Percentiles rank a stretch among this genome's conserved stretches.
Conservation (phyloP, 2,888 invertebrate genomes). For the Molanna angustata region DNA sequence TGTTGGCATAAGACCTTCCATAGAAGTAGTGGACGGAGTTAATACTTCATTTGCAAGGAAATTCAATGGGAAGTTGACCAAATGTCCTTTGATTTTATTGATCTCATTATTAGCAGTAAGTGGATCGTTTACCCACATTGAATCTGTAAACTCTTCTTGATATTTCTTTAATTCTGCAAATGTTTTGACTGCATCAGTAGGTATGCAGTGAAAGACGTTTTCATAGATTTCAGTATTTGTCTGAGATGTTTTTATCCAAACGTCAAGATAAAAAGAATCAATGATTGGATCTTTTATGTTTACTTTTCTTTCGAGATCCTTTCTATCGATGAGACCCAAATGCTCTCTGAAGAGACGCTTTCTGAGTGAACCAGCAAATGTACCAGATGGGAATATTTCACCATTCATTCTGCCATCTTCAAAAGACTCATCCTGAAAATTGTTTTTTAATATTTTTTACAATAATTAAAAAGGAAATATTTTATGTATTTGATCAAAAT, state of each 20-base stretch:
- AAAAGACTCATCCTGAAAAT: constrained; percentile 72
- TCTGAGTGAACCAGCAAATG: constrained; percentile 81
- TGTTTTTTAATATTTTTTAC: too few species aligned
- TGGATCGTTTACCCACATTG: constrained; percentile 71
- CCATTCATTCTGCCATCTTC: constrained; percentile 82
- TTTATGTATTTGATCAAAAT: background rate
- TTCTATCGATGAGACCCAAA: constrained; percentile 63
- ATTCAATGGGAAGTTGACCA: constrained; percentile 85
- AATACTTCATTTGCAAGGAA: constrained; percentile 87
- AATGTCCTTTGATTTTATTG: constrained; percentile 74
- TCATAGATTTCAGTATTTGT: constrained; percentile 89
- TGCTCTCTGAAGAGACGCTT: constrained; percentile 90
- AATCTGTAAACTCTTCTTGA: constrained; percentile 62
- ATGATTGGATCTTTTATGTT: constrained; percentile 78
- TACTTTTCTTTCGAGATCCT: constrained; percentile 49
- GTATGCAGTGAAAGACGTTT: constrained; percentile 88
- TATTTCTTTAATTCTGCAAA: constrained; percentile 76
- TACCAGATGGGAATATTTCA: constrained; percentile 75
- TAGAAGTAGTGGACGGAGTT: constrained; percentile 77
- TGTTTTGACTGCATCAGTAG: constrained; percentile 76
- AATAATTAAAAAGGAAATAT: constrained; percentile 2
- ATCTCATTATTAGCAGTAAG: constrained; percentile 70
- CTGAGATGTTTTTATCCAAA: constrained; percentile 79
- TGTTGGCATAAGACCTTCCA: constrained; percentile 91
- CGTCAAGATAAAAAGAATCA: constrained; percentile 77